Percentiles rank a stretch among this genome's conserved stretches.
Evolutionary conservation across 2,113 vertebrate genomes (phyloP).

Genomic region (Odocoileus hemionus): DNA sequence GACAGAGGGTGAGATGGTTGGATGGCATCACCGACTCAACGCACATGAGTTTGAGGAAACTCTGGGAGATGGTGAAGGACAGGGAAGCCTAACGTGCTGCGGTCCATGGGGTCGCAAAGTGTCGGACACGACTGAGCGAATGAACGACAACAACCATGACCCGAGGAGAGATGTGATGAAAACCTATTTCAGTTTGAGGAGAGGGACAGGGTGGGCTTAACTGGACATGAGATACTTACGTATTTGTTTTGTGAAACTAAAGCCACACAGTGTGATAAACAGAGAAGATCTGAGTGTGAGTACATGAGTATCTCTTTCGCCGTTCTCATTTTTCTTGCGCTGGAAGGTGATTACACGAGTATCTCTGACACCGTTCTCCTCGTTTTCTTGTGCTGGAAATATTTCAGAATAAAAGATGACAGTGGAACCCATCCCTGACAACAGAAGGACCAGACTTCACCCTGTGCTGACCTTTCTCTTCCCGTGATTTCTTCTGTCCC

Average conservation of each 20-base stretch:
- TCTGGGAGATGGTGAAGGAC: background rate
- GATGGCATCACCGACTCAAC: background rate
- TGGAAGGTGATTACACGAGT: fast-evolving
- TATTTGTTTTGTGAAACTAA: background rate
- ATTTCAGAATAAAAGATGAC: background rate
- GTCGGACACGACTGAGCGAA: background rate
- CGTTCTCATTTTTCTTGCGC: fast-evolving
- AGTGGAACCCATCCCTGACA: fast-evolving
- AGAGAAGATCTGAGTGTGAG: fast-evolving
- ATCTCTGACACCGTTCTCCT: fast-evolving
- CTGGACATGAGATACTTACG: background rate
- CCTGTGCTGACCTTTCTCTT: fast-evolving
- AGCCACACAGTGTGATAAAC: fast-evolving
- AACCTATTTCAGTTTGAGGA: fast-evolving
- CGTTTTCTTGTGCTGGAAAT: fast-evolving
- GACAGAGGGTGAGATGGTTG: background rate
- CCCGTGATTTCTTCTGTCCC: fast-evolving
- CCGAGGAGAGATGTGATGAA: background rate
- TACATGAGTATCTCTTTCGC: fast-evolving
- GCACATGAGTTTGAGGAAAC: background rate
- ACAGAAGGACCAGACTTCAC: fast-evolving
- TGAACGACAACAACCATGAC: background rate
- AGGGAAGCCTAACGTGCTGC: background rate
- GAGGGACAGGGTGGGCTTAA: background rate
- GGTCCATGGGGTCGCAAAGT: fast-evolving